phyloP scores from a whole-genome alignment of 2,888 invertebrate genomes.

The Mechanitis mazaeus region DNA sequence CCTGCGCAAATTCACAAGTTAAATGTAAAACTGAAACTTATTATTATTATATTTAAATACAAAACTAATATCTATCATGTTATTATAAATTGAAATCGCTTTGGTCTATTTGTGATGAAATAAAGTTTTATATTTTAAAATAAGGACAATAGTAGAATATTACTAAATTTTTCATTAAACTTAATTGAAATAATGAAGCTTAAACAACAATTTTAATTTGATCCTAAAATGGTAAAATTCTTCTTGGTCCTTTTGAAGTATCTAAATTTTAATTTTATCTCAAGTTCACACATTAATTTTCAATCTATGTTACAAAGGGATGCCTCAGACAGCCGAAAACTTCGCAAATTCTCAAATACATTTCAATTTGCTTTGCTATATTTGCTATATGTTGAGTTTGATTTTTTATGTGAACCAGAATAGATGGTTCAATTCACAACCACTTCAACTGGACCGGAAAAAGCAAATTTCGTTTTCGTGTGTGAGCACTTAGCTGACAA shows the following conservation, averaged over 20 bases:
- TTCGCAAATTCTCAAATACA: conserved; percentile 20
- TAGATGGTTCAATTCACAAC: conserved; percentile 33
- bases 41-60: neutral
- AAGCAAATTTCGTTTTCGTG: conserved; percentile 28
- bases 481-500: conserved; percentile 19
- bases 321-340: conserved; percentile 1
- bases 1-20: conserved; percentile 22
- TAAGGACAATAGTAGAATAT: no score
- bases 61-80: no score
- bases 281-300: conserved; percentile 4
- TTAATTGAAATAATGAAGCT: no score
- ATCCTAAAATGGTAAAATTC: neutral
- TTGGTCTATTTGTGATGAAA: no score
- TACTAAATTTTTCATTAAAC: no score
- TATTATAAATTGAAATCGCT: no score
- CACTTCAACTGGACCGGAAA: conserved; percentile 26
- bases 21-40: conserved; percentile 23
- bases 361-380: conserved; percentile 28
- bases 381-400: conserved; percentile 34
- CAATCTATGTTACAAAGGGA: neutral
- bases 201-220: neutral
- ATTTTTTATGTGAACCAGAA: conserved; percentile 42
- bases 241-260: neutral
- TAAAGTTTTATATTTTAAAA: no score
- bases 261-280: neutral